Percentiles rank a stretch among this genome's conserved stretches.
Conservation (phyloP, 2,113 vertebrate species). For the Geococcyx californianus region DNA sequence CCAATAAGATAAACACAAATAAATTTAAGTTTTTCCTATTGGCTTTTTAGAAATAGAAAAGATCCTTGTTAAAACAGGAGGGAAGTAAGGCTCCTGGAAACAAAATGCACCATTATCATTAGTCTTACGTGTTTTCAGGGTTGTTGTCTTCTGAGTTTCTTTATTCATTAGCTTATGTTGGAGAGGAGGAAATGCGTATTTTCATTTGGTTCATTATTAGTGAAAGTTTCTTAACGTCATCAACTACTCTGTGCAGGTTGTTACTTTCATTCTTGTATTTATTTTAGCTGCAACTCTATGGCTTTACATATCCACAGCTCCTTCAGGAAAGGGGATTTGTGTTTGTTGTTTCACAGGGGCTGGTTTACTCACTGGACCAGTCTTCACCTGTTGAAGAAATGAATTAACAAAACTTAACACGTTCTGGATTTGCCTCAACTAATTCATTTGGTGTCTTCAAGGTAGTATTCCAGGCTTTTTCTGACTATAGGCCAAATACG, state of each 20-base stretch:
- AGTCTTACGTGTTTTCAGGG: slow-evolving; percentile 39
- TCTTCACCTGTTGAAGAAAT: neutral
- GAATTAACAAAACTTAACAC: neutral
- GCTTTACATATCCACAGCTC: neutral
- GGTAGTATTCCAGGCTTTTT: neutral
- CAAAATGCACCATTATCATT: slow-evolving; percentile 39
- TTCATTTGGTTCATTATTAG: neutral
- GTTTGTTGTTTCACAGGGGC: neutral
- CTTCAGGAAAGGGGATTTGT: neutral
- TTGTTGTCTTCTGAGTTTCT: slow-evolving; percentile 21
- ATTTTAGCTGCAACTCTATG: neutral
- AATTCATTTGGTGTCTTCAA: neutral
- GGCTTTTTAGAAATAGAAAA: slow-evolving; percentile 28
- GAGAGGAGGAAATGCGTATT: neutral
- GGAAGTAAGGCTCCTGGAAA: slow-evolving; percentile 38
- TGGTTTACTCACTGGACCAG: neutral
- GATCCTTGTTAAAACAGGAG: slow-evolving; percentile 52
- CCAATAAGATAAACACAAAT: neutral
- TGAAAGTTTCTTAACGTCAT: neutral
- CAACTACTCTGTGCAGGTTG: neutral
- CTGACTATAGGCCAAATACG: neutral
- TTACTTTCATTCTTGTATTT: neutral
- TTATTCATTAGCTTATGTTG: neutral
- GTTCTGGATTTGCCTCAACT: neutral
- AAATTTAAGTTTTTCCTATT: neutral